Conservation (phyloP, 2,113 vertebrate species). For the Xiphorhynchus elegans region DNA sequence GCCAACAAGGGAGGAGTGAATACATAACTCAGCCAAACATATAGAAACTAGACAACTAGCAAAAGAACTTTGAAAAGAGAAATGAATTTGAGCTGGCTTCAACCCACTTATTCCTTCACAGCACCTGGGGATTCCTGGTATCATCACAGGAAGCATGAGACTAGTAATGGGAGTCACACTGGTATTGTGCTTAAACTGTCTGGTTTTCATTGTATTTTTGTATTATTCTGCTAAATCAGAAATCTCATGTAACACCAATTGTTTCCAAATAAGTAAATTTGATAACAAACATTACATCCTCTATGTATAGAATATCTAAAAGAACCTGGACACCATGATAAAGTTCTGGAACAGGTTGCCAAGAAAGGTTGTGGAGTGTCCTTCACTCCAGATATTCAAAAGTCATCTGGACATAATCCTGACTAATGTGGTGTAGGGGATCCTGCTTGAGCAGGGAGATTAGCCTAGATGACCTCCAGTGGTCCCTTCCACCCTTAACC, state of each 20-base stretch:
- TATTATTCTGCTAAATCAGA: not conserved
- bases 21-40: not conserved
- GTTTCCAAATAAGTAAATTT: not conserved
- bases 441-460: not conserved
- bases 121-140: not conserved
- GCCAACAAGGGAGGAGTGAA: not conserved
- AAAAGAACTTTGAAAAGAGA: not conserved
- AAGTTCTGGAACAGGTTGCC: not conserved
- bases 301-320: not conserved
- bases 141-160: fast-evolving
- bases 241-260: not conserved
- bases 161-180: not conserved
- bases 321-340: not conserved
- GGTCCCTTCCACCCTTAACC: not conserved
- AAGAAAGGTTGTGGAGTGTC: not conserved
- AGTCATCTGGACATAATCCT: not conserved
- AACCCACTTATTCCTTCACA: not conserved
- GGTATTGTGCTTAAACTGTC: not conserved
- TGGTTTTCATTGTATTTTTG: not conserved
- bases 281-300: not conserved
- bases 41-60: not conserved
- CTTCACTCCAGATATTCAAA: not conserved
- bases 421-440: not conserved
- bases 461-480: not conserved
- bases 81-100: not conserved